Evolutionary conservation across 2,888 invertebrate species (phyloP).

Genomic region (Agrotis clavis): DNA sequence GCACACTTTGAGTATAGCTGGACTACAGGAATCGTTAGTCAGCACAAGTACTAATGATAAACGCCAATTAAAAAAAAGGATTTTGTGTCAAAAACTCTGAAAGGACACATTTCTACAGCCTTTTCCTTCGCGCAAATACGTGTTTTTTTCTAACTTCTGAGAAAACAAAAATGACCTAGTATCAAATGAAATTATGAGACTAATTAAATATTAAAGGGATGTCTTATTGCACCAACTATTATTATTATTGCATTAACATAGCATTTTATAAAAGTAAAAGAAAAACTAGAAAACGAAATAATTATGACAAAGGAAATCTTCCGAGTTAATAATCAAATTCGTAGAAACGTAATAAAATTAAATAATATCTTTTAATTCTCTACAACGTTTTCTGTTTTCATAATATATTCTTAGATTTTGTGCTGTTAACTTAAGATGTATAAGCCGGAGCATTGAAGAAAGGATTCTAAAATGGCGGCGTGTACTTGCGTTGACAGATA

Average conservation of each 20-base stretch:
- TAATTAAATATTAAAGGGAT: constrained; percentile 28
- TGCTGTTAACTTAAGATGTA: too few relatives aligned
- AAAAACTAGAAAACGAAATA: constrained; percentile 12
- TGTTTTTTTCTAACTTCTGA: neutral
- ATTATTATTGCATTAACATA: too few relatives aligned
- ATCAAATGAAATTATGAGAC: constrained; percentile 8
- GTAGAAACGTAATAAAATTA: neutral
- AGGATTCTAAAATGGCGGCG: too few relatives aligned
- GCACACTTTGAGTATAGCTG: too few relatives aligned
- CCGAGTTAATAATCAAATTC: neutral
- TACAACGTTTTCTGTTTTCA: neutral
- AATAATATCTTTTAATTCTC: too few relatives aligned
- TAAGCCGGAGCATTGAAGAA: too few relatives aligned
- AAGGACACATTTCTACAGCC: neutral
- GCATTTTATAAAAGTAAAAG: constrained; percentile 6
- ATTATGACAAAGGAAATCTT: neutral
- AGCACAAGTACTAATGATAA: neutral
- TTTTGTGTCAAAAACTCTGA: neutral
- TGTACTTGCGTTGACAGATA: too few relatives aligned
- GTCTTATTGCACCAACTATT: constrained; percentile 9
- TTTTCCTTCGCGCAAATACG: neutral
- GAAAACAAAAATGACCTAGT: neutral
- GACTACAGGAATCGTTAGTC: too few relatives aligned
- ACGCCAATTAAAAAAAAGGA: neutral
- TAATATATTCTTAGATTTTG: neutral